A percentile compares a stretch with the other conserved stretches of the same genome.
phyloP scores from a whole-genome alignment of 2,888 invertebrate genomes.

The Cryptus viduatorius region DNA sequence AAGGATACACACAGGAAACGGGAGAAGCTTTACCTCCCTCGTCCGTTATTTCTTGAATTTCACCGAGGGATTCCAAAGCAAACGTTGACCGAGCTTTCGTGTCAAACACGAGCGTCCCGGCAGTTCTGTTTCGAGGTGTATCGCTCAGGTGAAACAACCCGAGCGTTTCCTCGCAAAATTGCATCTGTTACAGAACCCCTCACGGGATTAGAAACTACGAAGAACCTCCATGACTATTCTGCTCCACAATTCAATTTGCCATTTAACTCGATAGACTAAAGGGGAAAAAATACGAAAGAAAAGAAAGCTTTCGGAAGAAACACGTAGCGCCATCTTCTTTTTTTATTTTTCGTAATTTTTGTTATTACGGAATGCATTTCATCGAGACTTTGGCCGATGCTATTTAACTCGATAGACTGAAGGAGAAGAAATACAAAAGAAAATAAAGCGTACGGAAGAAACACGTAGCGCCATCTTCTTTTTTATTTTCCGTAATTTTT shows the following conservation, averaged over 20 bases:
- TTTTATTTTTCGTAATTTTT: neutral
- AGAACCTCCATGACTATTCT: neutral
- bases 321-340: neutral
- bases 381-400: conserved; percentile 37
- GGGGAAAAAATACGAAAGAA: neutral
- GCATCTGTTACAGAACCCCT: conserved; percentile 9
- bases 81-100: conserved; percentile 11
- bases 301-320: neutral
- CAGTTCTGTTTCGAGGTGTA: neutral
- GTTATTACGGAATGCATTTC: conserved; percentile 42
- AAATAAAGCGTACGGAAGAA: no score
- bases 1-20: neutral
- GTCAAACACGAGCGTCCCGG: neutral
- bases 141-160: neutral
- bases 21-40: neutral
- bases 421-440: no score
- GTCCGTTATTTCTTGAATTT: conserved; percentile 8
- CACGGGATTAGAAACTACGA: neutral
- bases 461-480: no score
- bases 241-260: conserved; percentile 27
- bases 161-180: neutral
- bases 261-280: conserved; percentile 27
- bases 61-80: conserved; percentile 1
- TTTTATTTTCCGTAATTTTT: no score
- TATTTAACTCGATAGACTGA: no score